Base-by-base conservation (phyloP, 2,797 vertebrate species). In the Channa striata region DNA sequence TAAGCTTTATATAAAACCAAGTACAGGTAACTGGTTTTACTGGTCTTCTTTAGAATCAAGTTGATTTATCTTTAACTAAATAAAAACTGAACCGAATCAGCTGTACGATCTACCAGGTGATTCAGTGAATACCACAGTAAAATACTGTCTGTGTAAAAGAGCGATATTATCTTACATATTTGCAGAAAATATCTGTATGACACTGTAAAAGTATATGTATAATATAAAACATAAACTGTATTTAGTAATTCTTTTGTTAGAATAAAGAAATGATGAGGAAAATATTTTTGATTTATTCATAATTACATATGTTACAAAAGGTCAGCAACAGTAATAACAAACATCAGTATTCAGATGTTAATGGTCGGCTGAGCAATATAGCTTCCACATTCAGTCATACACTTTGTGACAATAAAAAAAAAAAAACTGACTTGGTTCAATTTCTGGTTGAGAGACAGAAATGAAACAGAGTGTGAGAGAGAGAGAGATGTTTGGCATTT, bases 261-360 rank as follows among this genome's bases (percentile, higher is more conserved):
- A 21, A 48, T 48, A 21, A 48, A 48, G 9, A 48, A 4, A 6
- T 14, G 13, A 14, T 42, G 56, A 47, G 40, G 60, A 68, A 67
- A 69, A 25, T 37, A 42, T 16, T 13, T 40, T 11, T 40, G 4
- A 34, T 75, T 75, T 80, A 84, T 73, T 82, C 0, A 64, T 68
- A 50, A 51, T 81, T 65, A 69, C 19, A 77, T 74, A 59, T 47
- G 67, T 77, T 20, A 67, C 11, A 56, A 8, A 46, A 51, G 14
- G 6, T 39, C 40, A 36, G 53, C 2, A 46, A 40, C 36, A 64
- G 7, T 4, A 43, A 17, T 0, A n/a, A 49, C 21, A 23, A 14
- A 11, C 46, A 36, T 36, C 4, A 30, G 34, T 14, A 13, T 12
- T 12, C 39, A 39, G 37, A 11, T 8, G 37, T 39, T 39, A 10